Evolutionary conservation across 2,797 vertebrate genomes (phyloP), one percentile per base, ranked within the genome.

Genomic region (Pogoniulus pusillus): DNA sequence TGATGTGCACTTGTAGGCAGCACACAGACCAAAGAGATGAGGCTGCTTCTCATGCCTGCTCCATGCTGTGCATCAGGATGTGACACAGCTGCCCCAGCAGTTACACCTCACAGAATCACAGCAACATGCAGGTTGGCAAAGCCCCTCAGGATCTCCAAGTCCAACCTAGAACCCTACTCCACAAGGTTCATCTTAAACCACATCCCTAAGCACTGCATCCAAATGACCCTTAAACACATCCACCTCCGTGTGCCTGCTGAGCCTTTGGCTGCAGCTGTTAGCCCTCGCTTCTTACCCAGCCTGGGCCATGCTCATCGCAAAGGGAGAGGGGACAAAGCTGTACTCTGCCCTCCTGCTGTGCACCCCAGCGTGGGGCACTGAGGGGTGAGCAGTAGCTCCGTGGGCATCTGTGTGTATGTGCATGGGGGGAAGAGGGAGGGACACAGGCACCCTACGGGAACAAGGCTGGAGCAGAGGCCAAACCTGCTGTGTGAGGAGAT

Each of bases 341-440:
- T 35, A 17, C 16, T 41, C 24, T 65, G 19, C 63, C 35, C 29
- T 79, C 54, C 53, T 51, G 29, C 37, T 41, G 16, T 35, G 37
- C 1, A 1, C 27, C 53, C 53, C 2, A 0, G 27, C 2, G 1
- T 22, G 16, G 54, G 53, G 16, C 59, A 10, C 7, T 4, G 34
- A 26, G 37, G 30, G 6, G 32, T 68, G 72, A 82, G 57, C 41
- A 41, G 23, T 6, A 70, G 3, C 53, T 65, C 64, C n/a, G n/a
- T n/a, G n/a, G n/a, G n/a, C n/a, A n/a, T n/a, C n/a, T n/a, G n/a
- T n/a, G 53, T 32, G 18, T 32, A 43, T 0, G 14, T 6, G 26
- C 5, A 8, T 22, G 20, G 39, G 23, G 23, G 22, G 12, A 41
- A 63, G 11, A 26, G 5, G 16, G 32, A 89, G 19, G 17, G 22